These are phyloP conservation scores for Hyperoplus immaculatus DNA, from an alignment of 2,797 vertebrate species.

Conservation along the genomic window DNA sequence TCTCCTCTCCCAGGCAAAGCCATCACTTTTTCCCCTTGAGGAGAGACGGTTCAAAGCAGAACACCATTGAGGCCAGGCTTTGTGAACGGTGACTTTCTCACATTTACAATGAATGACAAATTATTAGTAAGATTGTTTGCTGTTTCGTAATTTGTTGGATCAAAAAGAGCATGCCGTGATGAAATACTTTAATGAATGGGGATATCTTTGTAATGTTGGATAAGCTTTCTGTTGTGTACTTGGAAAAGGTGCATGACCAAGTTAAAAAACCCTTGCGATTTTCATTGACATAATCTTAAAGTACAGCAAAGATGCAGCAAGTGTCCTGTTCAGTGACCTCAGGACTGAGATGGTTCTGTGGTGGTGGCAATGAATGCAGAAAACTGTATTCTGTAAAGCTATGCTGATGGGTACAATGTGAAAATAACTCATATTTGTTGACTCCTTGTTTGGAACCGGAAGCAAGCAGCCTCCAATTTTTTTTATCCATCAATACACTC, in stretches of 20 bases:
- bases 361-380: neutral
- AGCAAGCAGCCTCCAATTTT: neutral
- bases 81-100: conserved; percentile 59
- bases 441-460: neutral
- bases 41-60: conserved; percentile 34
- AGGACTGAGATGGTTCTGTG: neutral
- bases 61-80: conserved; percentile 35
- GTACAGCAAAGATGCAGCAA: neutral
- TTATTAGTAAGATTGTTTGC: neutral
- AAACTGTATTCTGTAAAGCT: neutral
- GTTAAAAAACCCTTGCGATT: too few species aligned
- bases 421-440: neutral
- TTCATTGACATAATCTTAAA: neutral
- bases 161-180: neutral
- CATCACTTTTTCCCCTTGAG: conserved; percentile 36
- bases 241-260: neutral
- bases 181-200: neutral
- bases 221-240: neutral
- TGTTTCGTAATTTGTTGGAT: neutral
- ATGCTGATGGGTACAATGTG: neutral
- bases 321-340: neutral
- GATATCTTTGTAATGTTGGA: neutral
- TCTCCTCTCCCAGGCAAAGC: conserved; percentile 30
- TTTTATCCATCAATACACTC: neutral
- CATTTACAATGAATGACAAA: conserved; percentile 1